Base-by-base conservation (phyloP, 2,888 invertebrate species). In the Caenorhabditis sp. region DNA sequence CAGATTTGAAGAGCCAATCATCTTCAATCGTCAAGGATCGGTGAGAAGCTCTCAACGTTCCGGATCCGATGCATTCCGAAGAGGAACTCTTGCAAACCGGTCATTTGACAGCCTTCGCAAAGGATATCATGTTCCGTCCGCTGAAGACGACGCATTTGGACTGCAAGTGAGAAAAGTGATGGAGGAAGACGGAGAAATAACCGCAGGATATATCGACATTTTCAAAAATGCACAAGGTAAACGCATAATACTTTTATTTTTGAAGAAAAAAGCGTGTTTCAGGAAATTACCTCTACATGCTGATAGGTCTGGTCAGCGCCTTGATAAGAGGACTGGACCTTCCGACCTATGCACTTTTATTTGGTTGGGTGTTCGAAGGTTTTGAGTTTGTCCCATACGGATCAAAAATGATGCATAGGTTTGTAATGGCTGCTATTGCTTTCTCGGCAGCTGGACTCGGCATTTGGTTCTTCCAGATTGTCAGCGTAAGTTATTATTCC, bases 291-390 rank as follows among this genome's bases (percentile, higher is more conserved):
- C n/a, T 30, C 7, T 73, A 72, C 41, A 71, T 85, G 61, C 52
- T 66, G 13, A 45, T 63, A 22, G 84, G 81, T 0, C 45, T 79
- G 6, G 45, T 80, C 17, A 52, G 73, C 26, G 72, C 83, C 6
- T 35, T 89, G 9, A 77, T 90, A 15, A 89, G 89, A 72, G 91
- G 91, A 8, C 88, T 89, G n/a, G 86, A 90, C 8, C 89, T 90
- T 85, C 90, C 91, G 2, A 86, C 89, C 2, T 90, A 90, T 83
- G 89, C 90, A 24, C 83, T 90, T 27, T 89, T 90, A 6, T 82
- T 80, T 43, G 74, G 70, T 9, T 72, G 80, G 48, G 75, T 77
- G 0, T 78, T 83, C 39, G 73, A 71, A 58, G 71, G 74, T 13
- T 74, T 66, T 17, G 66, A 37, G 22, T 59, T 55, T 55, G 52